Evolutionary conservation across 2,113 vertebrate species (phyloP), one percentile per base, ranked within the genome.

Genomic region (Microcebus jonahi): DNA sequence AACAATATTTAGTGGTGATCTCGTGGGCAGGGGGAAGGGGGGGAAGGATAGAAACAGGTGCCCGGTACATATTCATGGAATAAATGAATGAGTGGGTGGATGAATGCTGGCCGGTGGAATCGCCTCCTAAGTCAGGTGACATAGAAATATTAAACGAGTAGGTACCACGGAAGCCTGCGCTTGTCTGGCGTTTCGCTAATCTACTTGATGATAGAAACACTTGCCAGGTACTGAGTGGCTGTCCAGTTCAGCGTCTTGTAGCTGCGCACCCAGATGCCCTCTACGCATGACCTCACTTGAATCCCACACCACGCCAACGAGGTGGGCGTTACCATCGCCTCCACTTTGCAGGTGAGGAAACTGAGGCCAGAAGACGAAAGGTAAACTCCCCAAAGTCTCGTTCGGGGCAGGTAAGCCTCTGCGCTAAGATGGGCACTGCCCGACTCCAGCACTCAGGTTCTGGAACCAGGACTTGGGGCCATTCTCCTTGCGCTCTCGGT

Each of bases 21-120:
- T 20, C 27, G 11, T 21, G 23, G 59, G 27, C 21, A 25, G 0
- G 5, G 27, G 18, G 10, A 27, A 12, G 20, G 1, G 8, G 6
- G 48, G 4, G 29, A 8, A 50, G 29, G 3, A 61, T 27, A 61
- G 17, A 14, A 29, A 36, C 17, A 29, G 18, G 53, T 59, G n/a
- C 9, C 14, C 23, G 4, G 13, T 13, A 57, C 12, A 8, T 81
- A 15, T 39, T 23, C 36, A 3, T 13, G 57, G 36, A 29, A 17
- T 25, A 39, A 39, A 82, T 29, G 55, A 27, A 27, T 27, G n/a
- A 9, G 14, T 39, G n/a, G 18, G 8, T 59, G 36, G 80, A 5
- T 4, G 55, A 18, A 18, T 18, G 80, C 57, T 82, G n/a, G 53
- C n/a, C 53, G 8, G 36, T 27, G 36, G 6, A 27, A 7, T 39